Percentiles rank a stretch among this genome's conserved stretches.
These are phyloP conservation scores for Charanyca ferruginea DNA, from an alignment of 2,888 invertebrate genomes.

Conservation along the genomic window DNA sequence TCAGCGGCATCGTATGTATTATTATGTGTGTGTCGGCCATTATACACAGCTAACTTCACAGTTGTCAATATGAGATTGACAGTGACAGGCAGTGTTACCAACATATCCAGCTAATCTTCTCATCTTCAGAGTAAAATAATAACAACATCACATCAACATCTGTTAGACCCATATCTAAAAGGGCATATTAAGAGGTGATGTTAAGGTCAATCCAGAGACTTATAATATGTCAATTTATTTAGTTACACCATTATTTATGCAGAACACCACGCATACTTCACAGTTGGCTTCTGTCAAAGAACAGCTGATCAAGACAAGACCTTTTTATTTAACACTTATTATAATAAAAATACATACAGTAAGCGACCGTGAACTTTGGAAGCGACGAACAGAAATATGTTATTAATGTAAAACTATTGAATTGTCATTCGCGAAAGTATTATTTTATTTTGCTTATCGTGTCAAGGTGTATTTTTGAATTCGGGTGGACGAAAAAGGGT, in stretches of 20 bases:
- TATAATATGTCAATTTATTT: slow-evolving; percentile 7
- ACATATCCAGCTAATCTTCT: too few relatives aligned
- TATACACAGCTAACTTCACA: too few relatives aligned
- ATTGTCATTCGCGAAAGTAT: slow-evolving; percentile 20
- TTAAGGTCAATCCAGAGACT: too few relatives aligned
- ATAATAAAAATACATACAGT: slow-evolving; percentile 10
- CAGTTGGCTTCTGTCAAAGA: slow-evolving; percentile 16
- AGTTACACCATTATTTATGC: slow-evolving; percentile 25
- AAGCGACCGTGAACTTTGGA: slow-evolving; percentile 40
- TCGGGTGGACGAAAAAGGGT: background rate
- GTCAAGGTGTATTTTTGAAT: slow-evolving; percentile 32
- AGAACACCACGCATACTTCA: slow-evolving; percentile 33
- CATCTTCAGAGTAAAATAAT: too few relatives aligned
- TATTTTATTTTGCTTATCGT: slow-evolving; percentile 34
- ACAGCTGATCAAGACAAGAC: slow-evolving; percentile 34
- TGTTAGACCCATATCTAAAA: too few relatives aligned
- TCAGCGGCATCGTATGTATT: too few relatives aligned
- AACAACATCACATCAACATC: too few relatives aligned
- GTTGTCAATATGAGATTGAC: too few relatives aligned
- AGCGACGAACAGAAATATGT: slow-evolving; percentile 34
- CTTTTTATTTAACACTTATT: slow-evolving; percentile 38
- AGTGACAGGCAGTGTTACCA: too few relatives aligned
- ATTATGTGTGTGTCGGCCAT: too few relatives aligned
- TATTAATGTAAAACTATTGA: slow-evolving; percentile 43
- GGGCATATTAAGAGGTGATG: too few relatives aligned